phyloP scores from a whole-genome alignment of 2,888 invertebrate species.

The Melangyna quadrimaculata region DNA sequence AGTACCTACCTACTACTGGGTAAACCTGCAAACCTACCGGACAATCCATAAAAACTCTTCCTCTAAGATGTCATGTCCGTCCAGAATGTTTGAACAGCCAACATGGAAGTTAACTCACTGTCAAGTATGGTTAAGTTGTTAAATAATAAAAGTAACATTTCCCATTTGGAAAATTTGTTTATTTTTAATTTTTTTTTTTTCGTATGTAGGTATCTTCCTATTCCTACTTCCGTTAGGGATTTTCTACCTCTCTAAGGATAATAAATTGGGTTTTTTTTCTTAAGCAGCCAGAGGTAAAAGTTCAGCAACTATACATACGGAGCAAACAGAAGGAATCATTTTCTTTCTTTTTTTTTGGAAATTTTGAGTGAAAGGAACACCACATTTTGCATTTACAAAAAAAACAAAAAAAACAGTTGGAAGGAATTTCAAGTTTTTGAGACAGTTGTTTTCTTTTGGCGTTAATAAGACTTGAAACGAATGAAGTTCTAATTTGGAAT shows the following conservation, averaged over 20 bases:
- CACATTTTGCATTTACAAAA: background rate
- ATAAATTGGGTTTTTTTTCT: constrained; percentile 2
- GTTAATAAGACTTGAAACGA: constrained; percentile 19
- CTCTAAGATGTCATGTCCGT: background rate
- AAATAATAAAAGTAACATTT: constrained; percentile 55
- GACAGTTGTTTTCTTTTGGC: background rate
- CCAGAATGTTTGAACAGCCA: constrained; percentile 19
- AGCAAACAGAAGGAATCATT: background rate
- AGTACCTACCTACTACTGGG: background rate
- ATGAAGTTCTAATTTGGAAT: background rate
- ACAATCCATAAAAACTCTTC: background rate
- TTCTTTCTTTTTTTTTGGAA: constrained; percentile 9
- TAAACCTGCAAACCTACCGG: background rate
- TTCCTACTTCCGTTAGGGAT: background rate
- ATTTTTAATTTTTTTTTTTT: constrained; percentile 19
- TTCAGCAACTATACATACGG: background rate
- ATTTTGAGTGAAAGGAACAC: constrained; percentile 12
- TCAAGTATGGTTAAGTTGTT: constrained; percentile 52
- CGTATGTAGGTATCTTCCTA: background rate
- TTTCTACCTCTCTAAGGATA: constrained; percentile 22
- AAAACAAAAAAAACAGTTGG: background rate
- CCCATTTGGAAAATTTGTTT: constrained; percentile 60
- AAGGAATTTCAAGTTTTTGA: background rate
- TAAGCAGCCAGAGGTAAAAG: constrained; percentile 48
- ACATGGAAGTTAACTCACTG: constrained; percentile 53